A percentile compares a stretch with the other conserved stretches of the same genome.
phyloP scores from a whole-genome alignment of 2,888 invertebrate genomes.

The Drosophila aldrichi region DNA sequence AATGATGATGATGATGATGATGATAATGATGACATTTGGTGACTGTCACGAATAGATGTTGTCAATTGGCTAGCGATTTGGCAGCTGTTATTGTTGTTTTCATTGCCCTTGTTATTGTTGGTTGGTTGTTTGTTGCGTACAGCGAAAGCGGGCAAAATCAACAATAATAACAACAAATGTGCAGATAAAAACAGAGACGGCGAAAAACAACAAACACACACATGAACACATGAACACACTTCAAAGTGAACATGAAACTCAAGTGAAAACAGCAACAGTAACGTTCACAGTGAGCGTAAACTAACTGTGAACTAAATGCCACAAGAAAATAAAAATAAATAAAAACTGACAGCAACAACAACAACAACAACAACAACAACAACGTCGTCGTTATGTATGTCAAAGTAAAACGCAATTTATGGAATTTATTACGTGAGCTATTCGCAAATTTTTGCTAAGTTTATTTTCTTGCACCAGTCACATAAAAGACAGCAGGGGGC shows the following conservation, averaged over 20 bases:
- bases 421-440: conserved; percentile 78
- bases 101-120: conserved; percentile 48
- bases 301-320: conserved; percentile 65
- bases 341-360: conserved; percentile 23
- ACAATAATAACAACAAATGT: conserved; percentile 57
- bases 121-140: conserved; percentile 21
- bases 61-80: conserved; percentile 64
- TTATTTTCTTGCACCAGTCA: conserved; percentile 41
- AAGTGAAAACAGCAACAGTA: conserved; percentile 57
- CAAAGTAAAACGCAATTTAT: conserved; percentile 79
- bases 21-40: conserved; percentile 40
- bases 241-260: conserved; percentile 58
- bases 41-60: conserved; percentile 56
- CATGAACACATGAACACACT: conserved; percentile 4
- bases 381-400: conserved; percentile 67
- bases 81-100: conserved; percentile 60
- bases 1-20: conserved; percentile 15
- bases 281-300: conserved; percentile 48
- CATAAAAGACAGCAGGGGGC: conserved; percentile 22
- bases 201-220: conserved; percentile 23
- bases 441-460: conserved; percentile 52
- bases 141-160: conserved; percentile 55
- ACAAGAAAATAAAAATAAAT: conserved; percentile 55
- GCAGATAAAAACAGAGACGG: conserved; percentile 68
- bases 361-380: conserved; percentile 24